A percentile compares a stretch with the other conserved stretches of the same genome.
Conservation (phyloP, 2,797 vertebrate species). For the Carcharodon carcharias region DNA sequence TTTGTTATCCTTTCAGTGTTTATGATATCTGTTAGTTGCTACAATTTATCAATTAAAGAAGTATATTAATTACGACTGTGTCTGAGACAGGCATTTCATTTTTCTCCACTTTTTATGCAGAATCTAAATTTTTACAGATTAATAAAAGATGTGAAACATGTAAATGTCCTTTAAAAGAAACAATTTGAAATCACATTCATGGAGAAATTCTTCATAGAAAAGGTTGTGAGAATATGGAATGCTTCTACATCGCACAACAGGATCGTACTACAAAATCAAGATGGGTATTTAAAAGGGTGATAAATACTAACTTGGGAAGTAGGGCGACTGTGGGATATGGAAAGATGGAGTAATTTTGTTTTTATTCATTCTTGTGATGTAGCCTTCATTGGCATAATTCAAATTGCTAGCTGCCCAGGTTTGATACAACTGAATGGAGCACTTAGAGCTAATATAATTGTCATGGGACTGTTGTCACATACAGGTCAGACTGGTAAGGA, state of each 20-base stretch:
- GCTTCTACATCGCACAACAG: not conserved
- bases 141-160: not conserved
- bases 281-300: not conserved
- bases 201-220: not conserved
- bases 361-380: not conserved
- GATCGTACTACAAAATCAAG: not conserved
- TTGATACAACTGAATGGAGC: not conserved
- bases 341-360: not conserved
- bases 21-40: not conserved
- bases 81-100: not conserved
- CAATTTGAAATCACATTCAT: not conserved
- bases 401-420: not conserved
- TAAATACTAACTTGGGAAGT: not conserved
- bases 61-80: not conserved
- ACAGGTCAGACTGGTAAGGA: not conserved
- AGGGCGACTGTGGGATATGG: not conserved
- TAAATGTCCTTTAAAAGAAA: not conserved
- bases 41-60: not conserved
- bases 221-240: not conserved
- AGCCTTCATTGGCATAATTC: not conserved
- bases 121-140: not conserved
- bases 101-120: not conserved
- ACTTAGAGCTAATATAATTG: not conserved
- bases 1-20: not conserved
- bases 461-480: not conserved